A percentile compares a stretch with the other conserved stretches of the same genome.
These are phyloP conservation scores for Sanderia malayensis DNA, from an alignment of 30 jellyfish, hydroid and myxozoan genomes.

Conservation along the genomic window DNA sequence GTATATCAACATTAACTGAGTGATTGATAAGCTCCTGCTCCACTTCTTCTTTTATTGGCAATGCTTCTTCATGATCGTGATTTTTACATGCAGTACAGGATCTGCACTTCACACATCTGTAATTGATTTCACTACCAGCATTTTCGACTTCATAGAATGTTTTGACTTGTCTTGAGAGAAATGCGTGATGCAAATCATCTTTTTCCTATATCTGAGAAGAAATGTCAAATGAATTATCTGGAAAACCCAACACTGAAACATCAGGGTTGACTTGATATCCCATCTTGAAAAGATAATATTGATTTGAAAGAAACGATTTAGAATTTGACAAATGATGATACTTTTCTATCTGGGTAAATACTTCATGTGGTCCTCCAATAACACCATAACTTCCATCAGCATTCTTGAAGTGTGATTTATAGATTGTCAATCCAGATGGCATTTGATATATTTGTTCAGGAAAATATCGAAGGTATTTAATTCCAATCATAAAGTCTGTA, in stretches of 20 bases:
- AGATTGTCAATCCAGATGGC: too few species aligned
- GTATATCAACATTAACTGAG: background rate
- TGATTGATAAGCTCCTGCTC: background rate
- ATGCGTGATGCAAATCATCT: too few species aligned
- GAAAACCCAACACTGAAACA: background rate
- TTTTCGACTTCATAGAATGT: background rate
- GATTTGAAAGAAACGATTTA: background rate
- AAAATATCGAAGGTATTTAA: conserved; percentile 12
- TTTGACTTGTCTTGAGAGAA: background rate
- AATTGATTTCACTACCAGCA: background rate
- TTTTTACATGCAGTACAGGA: background rate
- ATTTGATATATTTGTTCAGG: too few species aligned
- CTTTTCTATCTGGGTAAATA: conserved; percentile 2
- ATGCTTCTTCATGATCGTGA: background rate
- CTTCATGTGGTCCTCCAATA: conserved; percentile 28
- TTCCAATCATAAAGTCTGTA: conserved; percentile 13
- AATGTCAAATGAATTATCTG: too few species aligned
- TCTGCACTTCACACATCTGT: background rate
- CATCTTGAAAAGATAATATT: background rate
- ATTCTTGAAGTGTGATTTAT: too few species aligned
- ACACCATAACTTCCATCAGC: conserved; percentile 30
- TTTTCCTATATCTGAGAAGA: too few species aligned
- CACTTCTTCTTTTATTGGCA: background rate
- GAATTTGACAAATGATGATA: background rate
- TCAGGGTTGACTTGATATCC: background rate